phyloP scores from a whole-genome alignment of 2,113 vertebrate genomes.

The Xiphophorus maculatus region DNA sequence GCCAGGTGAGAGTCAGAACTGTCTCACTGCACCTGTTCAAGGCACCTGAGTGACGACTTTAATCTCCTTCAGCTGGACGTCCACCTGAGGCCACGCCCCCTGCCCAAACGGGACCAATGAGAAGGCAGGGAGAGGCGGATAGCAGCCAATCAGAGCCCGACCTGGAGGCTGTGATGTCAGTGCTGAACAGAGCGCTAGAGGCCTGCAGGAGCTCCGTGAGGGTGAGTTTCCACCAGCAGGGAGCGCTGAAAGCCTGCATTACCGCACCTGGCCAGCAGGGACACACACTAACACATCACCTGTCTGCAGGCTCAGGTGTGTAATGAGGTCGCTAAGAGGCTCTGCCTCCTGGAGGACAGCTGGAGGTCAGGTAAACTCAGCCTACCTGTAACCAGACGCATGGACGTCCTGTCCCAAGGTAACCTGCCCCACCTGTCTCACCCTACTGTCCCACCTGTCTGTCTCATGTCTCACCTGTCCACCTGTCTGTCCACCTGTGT shows the following conservation, averaged over 20 bases:
- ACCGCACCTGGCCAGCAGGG: neutral
- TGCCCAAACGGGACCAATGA: slow-evolving; percentile 23
- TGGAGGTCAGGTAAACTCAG: slow-evolving; percentile 89
- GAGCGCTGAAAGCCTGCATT: neutral
- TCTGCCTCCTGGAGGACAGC: slow-evolving; percentile 84
- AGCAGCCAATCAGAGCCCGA: slow-evolving; percentile 62
- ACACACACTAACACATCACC: neutral
- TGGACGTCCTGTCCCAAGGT: slow-evolving; percentile 86
- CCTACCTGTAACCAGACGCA: slow-evolving; percentile 86
- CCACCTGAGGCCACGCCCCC: slow-evolving; percentile 29
- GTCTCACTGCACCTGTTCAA: neutral
- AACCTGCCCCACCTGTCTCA: slow-evolving; percentile 35
- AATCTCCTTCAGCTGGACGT: slow-evolving; percentile 18
- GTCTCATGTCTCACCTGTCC: neutral
- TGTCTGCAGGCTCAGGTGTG: slow-evolving; percentile 88
- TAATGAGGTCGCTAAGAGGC: slow-evolving; percentile 88
- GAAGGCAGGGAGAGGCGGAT: slow-evolving; percentile 1
- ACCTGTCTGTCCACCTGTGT: slow-evolving; percentile 15
- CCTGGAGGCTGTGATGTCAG: slow-evolving; percentile 74
- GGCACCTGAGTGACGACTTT: neutral
- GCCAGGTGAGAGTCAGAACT: slow-evolving; percentile 18
- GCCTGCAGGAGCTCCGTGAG: slow-evolving; percentile 79
- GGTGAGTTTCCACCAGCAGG: slow-evolving; percentile 70
- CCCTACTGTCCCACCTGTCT: neutral
- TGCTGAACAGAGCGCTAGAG: slow-evolving; percentile 78